phyloP scores from a whole-genome alignment of 1,140 invertebrate genomes.

The Archivesica marissinica region DNA sequence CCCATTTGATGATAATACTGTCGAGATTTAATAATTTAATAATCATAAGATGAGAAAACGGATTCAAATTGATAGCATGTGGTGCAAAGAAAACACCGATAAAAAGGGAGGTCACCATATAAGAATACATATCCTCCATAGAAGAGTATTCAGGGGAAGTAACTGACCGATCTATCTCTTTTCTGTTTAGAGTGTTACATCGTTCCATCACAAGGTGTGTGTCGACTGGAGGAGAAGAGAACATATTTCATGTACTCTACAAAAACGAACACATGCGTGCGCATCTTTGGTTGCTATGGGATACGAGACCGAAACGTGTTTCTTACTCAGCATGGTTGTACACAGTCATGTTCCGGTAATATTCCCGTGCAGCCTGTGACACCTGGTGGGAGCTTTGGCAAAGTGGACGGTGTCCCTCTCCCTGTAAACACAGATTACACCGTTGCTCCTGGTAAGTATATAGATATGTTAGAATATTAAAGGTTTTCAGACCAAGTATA shows the following conservation, averaged over 20 bases:
- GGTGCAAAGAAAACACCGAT: too few relatives aligned
- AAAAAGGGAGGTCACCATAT: too few relatives aligned
- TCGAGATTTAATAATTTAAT: too few relatives aligned
- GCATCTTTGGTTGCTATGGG: constrained; percentile 48
- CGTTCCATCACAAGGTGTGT: constrained; percentile 26
- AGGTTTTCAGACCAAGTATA: too few relatives aligned
- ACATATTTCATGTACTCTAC: constrained; percentile 33
- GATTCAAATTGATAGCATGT: too few relatives aligned
- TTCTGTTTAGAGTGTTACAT: constrained; percentile 36
- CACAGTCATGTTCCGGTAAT: constrained; percentile 30
- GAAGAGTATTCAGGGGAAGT: too few relatives aligned
- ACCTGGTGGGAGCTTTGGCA: neutral
- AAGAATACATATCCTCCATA: too few relatives aligned
- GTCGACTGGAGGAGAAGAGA: constrained; percentile 16
- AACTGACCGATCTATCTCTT: too few relatives aligned
- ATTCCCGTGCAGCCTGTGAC: constrained; percentile 16
- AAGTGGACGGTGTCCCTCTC: neutral
- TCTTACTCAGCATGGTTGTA: constrained; percentile 1
- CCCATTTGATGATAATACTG: too few relatives aligned
- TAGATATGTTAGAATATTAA: too few relatives aligned
- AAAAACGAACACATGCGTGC: constrained; percentile 25
- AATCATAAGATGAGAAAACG: too few relatives aligned
- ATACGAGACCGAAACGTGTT: constrained; percentile 51
- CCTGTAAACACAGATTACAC: neutral
- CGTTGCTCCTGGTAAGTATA: constrained; percentile 19